phyloP scores from a whole-genome alignment of 2,797 vertebrate genomes.

The Limnodromus scolopaceus region DNA sequence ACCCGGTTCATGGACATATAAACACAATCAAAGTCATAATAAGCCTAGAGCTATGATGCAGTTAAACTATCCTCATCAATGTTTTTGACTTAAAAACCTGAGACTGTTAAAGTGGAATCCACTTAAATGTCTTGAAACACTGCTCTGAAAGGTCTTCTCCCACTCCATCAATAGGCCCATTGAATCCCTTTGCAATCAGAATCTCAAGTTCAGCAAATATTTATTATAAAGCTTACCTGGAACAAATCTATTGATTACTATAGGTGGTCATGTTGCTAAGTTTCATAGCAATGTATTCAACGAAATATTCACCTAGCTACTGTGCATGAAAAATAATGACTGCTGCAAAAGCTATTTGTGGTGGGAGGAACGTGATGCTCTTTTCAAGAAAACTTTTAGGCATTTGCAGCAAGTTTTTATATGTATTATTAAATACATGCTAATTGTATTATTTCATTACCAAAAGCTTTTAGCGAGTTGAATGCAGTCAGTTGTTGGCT shows the following conservation, averaged over 20 bases:
- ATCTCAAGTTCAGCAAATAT: conserved; percentile 2
- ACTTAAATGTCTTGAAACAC: conserved; percentile 21
- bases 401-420: neutral
- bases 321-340: neutral
- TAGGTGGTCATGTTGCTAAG: neutral
- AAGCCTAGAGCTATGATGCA: conserved; percentile 47
- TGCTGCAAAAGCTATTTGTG: neutral
- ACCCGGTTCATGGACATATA: conserved; percentile 39
- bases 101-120: conserved; percentile 32
- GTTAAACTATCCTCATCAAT: conserved; percentile 45
- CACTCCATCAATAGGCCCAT: neutral
- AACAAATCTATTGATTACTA: neutral
- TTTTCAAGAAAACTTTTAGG: neutral
- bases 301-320: neutral
- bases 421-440: neutral
- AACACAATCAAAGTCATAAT: conserved; percentile 61
- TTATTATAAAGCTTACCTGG: neutral
- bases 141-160: conserved; percentile 5
- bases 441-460: neutral
- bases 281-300: neutral
- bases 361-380: neutral
- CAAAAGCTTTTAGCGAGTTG: neutral
- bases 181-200: neutral
- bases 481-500: neutral
- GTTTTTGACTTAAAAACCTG: conserved; percentile 39